These are phyloP conservation scores for Rhinopomastus cyanomelas DNA, from an alignment of 2,113 vertebrate genomes.

Conservation along the genomic window DNA sequence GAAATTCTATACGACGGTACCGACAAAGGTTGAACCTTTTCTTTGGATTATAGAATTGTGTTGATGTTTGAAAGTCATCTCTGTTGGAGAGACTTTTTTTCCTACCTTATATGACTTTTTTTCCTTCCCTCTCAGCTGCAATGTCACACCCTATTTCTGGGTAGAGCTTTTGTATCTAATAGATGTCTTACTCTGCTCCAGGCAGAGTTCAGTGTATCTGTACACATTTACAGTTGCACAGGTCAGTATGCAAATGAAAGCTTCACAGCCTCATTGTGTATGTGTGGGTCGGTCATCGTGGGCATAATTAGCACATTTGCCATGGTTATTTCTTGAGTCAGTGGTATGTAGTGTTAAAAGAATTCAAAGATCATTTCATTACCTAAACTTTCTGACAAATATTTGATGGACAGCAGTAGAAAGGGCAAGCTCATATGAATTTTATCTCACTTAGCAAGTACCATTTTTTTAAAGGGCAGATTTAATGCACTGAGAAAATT, in stretches of 20 bases:
- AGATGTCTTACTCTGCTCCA: background rate
- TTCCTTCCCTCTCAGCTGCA: background rate
- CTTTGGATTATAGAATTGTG: background rate
- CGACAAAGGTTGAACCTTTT: background rate
- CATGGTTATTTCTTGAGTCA: background rate
- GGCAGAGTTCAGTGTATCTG: background rate
- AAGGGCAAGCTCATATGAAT: constrained; percentile 40
- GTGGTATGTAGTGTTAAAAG: background rate
- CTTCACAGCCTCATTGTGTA: background rate
- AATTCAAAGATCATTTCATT: constrained; percentile 20
- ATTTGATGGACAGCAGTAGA: constrained; percentile 33
- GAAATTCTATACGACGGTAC: background rate
- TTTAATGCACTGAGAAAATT: constrained; percentile 21
- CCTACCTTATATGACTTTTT: background rate
- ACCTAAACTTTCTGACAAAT: constrained; percentile 27
- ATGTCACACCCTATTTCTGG: background rate
- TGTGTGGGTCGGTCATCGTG: background rate
- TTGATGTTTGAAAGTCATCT: background rate
- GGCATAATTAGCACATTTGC: background rate
- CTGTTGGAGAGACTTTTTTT: background rate
- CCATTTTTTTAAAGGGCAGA: constrained; percentile 53
- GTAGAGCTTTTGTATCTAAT: background rate
- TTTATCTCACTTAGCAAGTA: constrained; percentile 49
- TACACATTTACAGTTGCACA: background rate
- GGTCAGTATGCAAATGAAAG: background rate